phyloP scores from a whole-genome alignment of 2,113 vertebrate species.

The Cephalopholis sonnerati region DNA sequence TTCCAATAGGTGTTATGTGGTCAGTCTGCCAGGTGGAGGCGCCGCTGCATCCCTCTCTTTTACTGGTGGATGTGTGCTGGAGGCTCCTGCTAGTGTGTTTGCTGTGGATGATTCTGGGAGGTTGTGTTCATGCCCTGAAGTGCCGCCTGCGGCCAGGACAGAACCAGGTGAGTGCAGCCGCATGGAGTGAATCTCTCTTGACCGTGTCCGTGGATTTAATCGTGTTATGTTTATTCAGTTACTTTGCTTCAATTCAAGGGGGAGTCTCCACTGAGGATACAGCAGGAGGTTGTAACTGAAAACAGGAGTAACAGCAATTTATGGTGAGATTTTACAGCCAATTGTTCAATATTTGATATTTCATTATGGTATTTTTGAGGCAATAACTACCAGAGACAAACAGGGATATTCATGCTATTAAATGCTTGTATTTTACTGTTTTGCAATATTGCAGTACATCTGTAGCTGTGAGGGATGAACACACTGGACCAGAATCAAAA shows the following conservation, averaged over 20 bases:
- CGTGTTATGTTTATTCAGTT: neutral
- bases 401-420: neutral
- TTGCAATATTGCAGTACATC: neutral
- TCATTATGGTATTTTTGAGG: neutral
- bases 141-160: slow-evolving; percentile 24
- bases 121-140: slow-evolving; percentile 45
- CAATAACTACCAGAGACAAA: neutral
- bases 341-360: neutral
- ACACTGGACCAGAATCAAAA: neutral
- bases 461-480: neutral
- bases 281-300: slow-evolving; percentile 28
- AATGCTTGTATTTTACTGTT: neutral
- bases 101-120: slow-evolving; percentile 62
- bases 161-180: slow-evolving; percentile 31
- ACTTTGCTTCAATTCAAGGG: slow-evolving; percentile 43
- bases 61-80: slow-evolving; percentile 43
- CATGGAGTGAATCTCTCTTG: neutral
- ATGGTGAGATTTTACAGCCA: slow-evolving; percentile 50
- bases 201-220: neutral
- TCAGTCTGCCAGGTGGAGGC: slow-evolving; percentile 73
- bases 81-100: slow-evolving; percentile 60
- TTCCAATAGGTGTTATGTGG: slow-evolving; percentile 63
- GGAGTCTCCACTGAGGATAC: neutral
- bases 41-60: slow-evolving; percentile 54
- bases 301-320: slow-evolving; percentile 18